Evolutionary conservation across 2,113 vertebrate genomes (phyloP), one percentile per base, ranked within the genome.

Genomic region (Chloropsis hardwickii): DNA sequence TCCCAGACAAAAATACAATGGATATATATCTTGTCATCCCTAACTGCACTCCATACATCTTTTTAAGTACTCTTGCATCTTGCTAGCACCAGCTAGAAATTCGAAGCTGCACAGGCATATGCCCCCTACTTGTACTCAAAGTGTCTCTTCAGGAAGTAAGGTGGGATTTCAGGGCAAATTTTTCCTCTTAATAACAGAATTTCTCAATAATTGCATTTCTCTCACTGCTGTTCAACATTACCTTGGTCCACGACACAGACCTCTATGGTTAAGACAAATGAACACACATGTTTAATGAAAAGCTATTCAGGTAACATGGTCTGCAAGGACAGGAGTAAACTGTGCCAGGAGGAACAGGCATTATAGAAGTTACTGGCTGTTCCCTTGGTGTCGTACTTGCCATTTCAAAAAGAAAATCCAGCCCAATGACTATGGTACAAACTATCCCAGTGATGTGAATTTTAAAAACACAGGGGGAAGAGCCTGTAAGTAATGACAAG

Each of bases 391-490:
- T 25, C 11, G 3, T 24, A 13, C 31, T 83, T 2, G 0, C 42
- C 40, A 37, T 45, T 81, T 61, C 1, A 3, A 42, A 76, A 78
- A 47, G 60, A 73, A 82, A 92, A 92, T 54, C 21, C 56, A 27
- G 12, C 29, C n/a, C 69, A 21, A 1, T 23, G 51, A 74, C 72
- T 56, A 27, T 12, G 29, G 77, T 2, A 81, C 58, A 45, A 86
- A 79, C 56, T 10, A 72, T 35, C 47, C 35, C 64, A 88, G 85
- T 51, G 74, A 93, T 35, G 33, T 33, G 53, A 88, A 96, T 94
- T 82, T 80, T 74, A 86, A 96, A 82, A 90, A 16, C 18, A 6
- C 10, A 3, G 39, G 3, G 35, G 25, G 23, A 45, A 73, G 47
- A 90, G 54, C 14, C 81, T n/a, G 35, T 35, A 61, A 92, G 78